phyloP scores from a whole-genome alignment of 2,888 invertebrate species.

The Zygogramma bicolorata region DNA sequence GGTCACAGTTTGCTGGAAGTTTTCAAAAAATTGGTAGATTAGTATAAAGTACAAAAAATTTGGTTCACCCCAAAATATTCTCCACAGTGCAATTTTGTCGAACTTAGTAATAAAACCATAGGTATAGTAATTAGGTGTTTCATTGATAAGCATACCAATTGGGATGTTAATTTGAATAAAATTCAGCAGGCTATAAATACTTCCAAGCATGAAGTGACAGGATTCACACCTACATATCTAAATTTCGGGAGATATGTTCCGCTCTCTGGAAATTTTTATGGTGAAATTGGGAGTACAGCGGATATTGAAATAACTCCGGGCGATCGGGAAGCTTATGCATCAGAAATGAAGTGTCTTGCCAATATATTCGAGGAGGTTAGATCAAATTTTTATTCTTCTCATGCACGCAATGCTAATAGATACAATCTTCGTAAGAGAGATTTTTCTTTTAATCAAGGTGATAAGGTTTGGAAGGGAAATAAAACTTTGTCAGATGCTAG shows the following conservation, averaged over 20 bases:
- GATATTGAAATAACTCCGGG: slow-evolving; percentile 15
- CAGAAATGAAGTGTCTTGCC: not conserved
- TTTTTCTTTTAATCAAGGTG: not conserved
- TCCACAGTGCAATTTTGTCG: slow-evolving; percentile 54
- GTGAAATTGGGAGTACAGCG: slow-evolving; percentile 24
- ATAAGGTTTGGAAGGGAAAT: not conserved
- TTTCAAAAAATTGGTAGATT: slow-evolving; percentile 21
- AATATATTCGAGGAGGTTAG: not conserved
- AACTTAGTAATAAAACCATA: slow-evolving; percentile 53
- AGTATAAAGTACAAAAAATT: slow-evolving; percentile 23
- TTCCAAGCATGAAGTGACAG: slow-evolving; percentile 49
- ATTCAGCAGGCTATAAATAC: slow-evolving; percentile 41
- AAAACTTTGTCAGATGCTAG: not conserved
- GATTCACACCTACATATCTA: slow-evolving; percentile 47
- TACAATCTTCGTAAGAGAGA: not conserved
- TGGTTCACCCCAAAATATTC: slow-evolving; percentile 44
- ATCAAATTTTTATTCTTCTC: not conserved
- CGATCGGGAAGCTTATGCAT: not conserved
- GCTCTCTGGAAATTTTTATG: slow-evolving; percentile 36
- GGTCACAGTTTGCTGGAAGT: slow-evolving; percentile 15
- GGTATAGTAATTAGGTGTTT: slow-evolving; percentile 51
- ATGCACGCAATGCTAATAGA: not conserved
- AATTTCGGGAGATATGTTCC: slow-evolving; percentile 46
- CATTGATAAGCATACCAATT: slow-evolving; percentile 34
- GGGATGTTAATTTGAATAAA: slow-evolving; percentile 50